These are phyloP conservation scores for Eunapius fragilis DNA, from an alignment of 37 sponge, comb jelly and placozoan species.

Conservation along the genomic window DNA sequence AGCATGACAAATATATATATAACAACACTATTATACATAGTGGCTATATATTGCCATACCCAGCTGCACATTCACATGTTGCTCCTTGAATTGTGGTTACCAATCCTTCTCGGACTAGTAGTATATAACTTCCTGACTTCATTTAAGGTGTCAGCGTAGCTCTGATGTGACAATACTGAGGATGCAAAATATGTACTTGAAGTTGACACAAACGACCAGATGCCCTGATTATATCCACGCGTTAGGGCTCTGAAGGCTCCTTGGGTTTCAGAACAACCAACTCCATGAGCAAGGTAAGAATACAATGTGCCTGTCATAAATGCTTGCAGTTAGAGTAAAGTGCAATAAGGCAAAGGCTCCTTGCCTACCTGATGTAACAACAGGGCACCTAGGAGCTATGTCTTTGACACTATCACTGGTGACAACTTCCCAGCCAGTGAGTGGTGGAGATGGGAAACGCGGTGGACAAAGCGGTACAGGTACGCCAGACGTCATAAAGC, in stretches of 20 bases:
- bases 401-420: too few species aligned
- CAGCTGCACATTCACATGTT: constrained; percentile 64
- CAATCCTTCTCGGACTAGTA: constrained; percentile 22
- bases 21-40: background rate
- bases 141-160: constrained; percentile 49
- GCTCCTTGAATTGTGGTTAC: constrained; percentile 35
- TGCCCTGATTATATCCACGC: constrained; percentile 35
- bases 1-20: background rate
- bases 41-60: constrained; percentile 2
- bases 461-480: too few species aligned
- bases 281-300: constrained; percentile 30
- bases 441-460: too few species aligned
- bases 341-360: too few species aligned
- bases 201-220: too few species aligned
- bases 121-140: constrained; percentile 36
- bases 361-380: too few species aligned
- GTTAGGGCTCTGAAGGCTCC: constrained; percentile 29
- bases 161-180: constrained; percentile 46
- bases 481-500: too few species aligned
- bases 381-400: too few species aligned
- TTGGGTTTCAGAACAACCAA: background rate
- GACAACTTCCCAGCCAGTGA: too few species aligned
- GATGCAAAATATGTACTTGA: too few species aligned
- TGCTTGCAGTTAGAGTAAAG: background rate
- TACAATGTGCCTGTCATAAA: constrained; percentile 22